phyloP scores from a whole-genome alignment of 2,888 invertebrate species.

The Trachelus tabidus region DNA sequence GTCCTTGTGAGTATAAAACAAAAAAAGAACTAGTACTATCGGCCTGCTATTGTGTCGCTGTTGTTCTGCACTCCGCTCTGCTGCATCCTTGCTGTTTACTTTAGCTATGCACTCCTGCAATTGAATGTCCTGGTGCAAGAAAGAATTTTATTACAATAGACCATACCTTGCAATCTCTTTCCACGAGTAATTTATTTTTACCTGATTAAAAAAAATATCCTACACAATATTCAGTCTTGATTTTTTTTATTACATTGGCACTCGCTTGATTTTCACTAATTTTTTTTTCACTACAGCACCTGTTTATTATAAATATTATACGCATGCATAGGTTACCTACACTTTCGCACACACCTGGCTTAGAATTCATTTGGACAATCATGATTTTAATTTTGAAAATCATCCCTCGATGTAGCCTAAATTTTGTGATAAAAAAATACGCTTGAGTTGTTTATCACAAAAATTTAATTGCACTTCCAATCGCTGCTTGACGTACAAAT shows the following conservation, averaged over 20 bases:
- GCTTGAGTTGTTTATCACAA: background rate
- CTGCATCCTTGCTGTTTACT: background rate
- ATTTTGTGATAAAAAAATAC: background rate
- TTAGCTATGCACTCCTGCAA: background rate
- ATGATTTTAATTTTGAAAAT: background rate
- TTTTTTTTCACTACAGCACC: constrained; percentile 1
- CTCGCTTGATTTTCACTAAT: constrained; percentile 19
- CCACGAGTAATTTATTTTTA: background rate
- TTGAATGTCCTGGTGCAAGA: background rate
- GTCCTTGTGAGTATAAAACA: constrained; percentile 83
- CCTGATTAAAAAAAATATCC: background rate
- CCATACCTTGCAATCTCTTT: background rate
- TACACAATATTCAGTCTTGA: background rate
- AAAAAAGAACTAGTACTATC: constrained; percentile 60
- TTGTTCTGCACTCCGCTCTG: constrained; percentile 17
- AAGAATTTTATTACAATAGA: background rate
- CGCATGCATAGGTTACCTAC: background rate
- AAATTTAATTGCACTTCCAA: background rate
- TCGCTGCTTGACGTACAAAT: background rate
- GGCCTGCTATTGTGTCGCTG: constrained; percentile 60
- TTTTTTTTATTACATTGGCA: constrained; percentile 6
- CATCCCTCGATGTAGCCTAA: background rate
- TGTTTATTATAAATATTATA: background rate
- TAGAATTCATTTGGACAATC: background rate
- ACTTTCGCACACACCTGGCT: background rate